Evolutionary conservation across 2,113 vertebrate species (phyloP), one percentile per base, ranked within the genome.

Genomic region (Vulpes lagopus): DNA sequence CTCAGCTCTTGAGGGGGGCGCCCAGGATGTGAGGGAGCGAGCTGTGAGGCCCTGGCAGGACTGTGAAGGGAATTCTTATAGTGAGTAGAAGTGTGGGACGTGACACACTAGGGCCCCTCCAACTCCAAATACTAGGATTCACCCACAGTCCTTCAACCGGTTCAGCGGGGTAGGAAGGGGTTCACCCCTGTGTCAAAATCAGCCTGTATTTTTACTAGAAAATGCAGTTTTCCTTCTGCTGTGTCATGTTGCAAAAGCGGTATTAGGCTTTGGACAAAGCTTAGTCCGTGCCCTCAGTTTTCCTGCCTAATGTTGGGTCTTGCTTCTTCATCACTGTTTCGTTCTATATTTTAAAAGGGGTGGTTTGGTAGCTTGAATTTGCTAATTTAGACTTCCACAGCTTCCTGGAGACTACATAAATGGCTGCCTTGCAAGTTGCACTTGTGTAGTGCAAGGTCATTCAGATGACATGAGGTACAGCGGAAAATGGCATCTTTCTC

Each of bases 351-450:
- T 91, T 95, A 91, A 82, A 85, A 79, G 19, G 60, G 82, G 59
- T 43, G 55, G 27, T 69, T 0, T 12, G 64, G 60, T 67, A 91
- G 57, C 16, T 35, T 11, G 15, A 89, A 59, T 87, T 97, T 94
- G 69, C 43, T 85, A 83, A 60, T 79, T 95, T 96, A n/a, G 55
- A 15, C 71, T 79, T 88, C 55, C 23, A 20, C 80, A 53, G 60
- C 93, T 98, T 92, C 95, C 65, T 11, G 69, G 51, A 88, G 55
- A 60, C 71, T 67, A 38, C 27, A 96, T 86, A 35, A 93, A 96
- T 0, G 8, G 10, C 20, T 79, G 71, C 53, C 35, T 76, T 96
- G 53, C 43, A 78, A 51, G 49, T 17, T 78, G 74, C 11, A 8
- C 5, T 71, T 57, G 16, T 92, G 25, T 60, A 73, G 38, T 85